Evolutionary conservation across 2,113 vertebrate species (phyloP).

Genomic region (Procavia capensis): DNA sequence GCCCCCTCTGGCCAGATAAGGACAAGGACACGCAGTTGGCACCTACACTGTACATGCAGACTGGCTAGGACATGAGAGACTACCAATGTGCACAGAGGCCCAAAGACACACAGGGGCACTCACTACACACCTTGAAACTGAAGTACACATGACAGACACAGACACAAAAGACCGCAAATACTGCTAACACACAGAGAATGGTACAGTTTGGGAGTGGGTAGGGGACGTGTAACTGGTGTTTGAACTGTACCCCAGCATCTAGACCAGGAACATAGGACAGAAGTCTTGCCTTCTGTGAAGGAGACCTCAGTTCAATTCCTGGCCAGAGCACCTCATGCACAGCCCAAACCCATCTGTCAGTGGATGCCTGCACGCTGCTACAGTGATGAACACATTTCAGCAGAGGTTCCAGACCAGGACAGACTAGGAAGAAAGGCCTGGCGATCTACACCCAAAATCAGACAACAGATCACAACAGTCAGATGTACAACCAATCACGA

Average conservation of each 20-base stretch:
- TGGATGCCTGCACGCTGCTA: background rate
- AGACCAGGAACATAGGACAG: background rate
- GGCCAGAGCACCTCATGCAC: background rate
- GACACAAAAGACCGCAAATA: background rate
- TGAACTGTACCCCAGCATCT: accelerated
- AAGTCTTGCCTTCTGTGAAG: background rate
- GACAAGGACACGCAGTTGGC: background rate
- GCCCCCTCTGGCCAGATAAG: background rate
- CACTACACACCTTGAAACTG: background rate
- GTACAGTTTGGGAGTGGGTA: accelerated
- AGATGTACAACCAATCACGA: background rate
- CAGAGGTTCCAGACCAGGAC: background rate
- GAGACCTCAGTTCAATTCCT: background rate
- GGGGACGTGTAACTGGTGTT: accelerated
- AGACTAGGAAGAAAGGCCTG: background rate
- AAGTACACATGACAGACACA: background rate
- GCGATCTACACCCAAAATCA: background rate
- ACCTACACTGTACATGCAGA: background rate
- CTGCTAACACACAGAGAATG: background rate
- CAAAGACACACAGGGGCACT: background rate
- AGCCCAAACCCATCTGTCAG: background rate
- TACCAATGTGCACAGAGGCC: background rate
- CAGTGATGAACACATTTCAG: background rate
- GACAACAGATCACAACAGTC: background rate
- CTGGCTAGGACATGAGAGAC: background rate